Base-by-base conservation (phyloP, 2,113 vertebrate species). In the Callopanchax toddi region DNA sequence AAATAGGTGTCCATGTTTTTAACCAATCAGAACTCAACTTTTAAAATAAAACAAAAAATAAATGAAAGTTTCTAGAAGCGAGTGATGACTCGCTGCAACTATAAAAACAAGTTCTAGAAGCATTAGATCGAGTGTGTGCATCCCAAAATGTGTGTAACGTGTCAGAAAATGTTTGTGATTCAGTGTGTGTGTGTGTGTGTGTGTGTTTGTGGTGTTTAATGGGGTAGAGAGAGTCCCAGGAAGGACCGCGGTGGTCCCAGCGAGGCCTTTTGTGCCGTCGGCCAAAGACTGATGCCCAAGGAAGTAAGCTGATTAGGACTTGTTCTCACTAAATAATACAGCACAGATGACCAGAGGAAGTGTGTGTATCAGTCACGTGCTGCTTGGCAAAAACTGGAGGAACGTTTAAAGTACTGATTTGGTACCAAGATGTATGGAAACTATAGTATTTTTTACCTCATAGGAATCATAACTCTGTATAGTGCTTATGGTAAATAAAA, bases 231-330 rank as follows among this genome's bases (percentile, higher is more conserved):
- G 72, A 77, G 82, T 68, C 62, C 69, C 52, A 71, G 70, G 72
- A 85, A 78, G 58, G 51, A 77, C 76, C 63, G 39, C 13, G 83
- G 88, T 79, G 86, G 86, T 91, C 87, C 87, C 88, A 73, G 74
- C 60, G 86, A 82, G 83, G 72, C 82, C 69, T 79, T 71, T 67
- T 76, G 81, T 84, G 89, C 88, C 81, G 67, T 84, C 32, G 80
- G 89, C 85, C 79, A 87, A 51, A 84, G 81, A 83, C 87, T 85
- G 78, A 61, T 89, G 91, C 90, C 89, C 89, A 87, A 85, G 85
- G 90, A 89, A 73, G 70, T 67, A 49, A 85, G 71, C 74, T 91
- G 89, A 91, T 93, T 91, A 89, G 86, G 86, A 63, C 54, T 34
- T 42, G 54, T 78, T 82, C 12, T 6, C 58, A 21, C 34, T 23